A percentile compares a stretch with the other conserved stretches of the same genome.
These are phyloP conservation scores for Drosophila malerkotliana DNA, from an alignment of 1,140 invertebrate genomes.

Conservation along the genomic window DNA sequence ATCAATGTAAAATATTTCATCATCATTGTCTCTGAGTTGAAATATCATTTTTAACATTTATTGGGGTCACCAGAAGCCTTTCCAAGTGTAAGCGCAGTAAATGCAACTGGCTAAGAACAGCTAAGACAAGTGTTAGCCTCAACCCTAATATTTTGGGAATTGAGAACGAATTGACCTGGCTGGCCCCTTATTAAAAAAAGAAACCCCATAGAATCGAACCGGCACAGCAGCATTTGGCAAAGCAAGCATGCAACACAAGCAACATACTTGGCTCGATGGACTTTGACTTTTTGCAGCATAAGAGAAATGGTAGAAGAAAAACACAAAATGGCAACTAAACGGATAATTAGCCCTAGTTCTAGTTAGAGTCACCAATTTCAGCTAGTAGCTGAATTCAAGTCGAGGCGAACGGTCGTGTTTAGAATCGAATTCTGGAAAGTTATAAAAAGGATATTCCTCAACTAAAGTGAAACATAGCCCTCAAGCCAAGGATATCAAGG, in stretches of 20 bases:
- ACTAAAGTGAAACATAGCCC: neutral
- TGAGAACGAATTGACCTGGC: constrained; percentile 22
- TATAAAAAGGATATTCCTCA: constrained; percentile 21
- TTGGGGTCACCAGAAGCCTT: constrained; percentile 55
- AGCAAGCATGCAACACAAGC: constrained; percentile 19
- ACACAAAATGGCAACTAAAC: constrained; percentile 51
- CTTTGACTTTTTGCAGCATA: constrained; percentile 49
- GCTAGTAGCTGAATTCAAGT: constrained; percentile 57
- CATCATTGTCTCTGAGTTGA: constrained; percentile 25
- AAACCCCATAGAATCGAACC: constrained; percentile 38
- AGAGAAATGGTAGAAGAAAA: constrained; percentile 16
- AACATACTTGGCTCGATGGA: constrained; percentile 30
- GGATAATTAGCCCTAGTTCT: constrained; percentile 62
- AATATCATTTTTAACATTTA: constrained; percentile 12
- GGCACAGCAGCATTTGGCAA: constrained; percentile 3
- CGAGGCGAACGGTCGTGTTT: constrained; percentile 52
- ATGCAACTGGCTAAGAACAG: constrained; percentile 39
- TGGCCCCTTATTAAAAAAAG: constrained; percentile 16
- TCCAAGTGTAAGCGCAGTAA: constrained; percentile 39
- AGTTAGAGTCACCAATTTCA: constrained; percentile 21
- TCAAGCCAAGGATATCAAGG: neutral
- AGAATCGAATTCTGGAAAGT: neutral
- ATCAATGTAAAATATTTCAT: constrained; percentile 42
- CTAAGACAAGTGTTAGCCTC: constrained; percentile 58
- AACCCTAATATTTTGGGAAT: constrained; percentile 54